Conservation (phyloP, 2,888 invertebrate species). For the Terebella lapidaria region DNA sequence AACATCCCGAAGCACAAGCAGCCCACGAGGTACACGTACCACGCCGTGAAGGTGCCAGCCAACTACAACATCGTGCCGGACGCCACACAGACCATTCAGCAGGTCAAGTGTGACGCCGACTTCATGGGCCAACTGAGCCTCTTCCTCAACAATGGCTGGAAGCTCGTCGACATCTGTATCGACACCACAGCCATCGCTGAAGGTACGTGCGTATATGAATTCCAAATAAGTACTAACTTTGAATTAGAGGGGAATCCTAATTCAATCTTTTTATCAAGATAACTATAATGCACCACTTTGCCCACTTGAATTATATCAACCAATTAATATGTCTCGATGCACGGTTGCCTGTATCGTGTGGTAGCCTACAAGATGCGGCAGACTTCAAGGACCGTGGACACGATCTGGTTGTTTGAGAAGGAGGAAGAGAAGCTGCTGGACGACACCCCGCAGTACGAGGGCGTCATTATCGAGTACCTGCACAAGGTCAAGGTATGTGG, state of each 20-base stretch:
- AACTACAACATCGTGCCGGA: slow-evolving; percentile 25
- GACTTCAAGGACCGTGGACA: slow-evolving; percentile 21
- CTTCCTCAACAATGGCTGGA: slow-evolving; percentile 40
- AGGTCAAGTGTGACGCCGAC: slow-evolving; percentile 30
- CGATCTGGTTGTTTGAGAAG: slow-evolving; percentile 47
- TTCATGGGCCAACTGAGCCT: slow-evolving; percentile 35
- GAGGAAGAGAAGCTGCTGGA: slow-evolving; percentile 32
- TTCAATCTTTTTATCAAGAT: background rate
- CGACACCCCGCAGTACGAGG: slow-evolving; percentile 37
- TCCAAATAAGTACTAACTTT: too few species aligned
- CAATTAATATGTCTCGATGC: too few species aligned
- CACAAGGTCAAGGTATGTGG: slow-evolving; percentile 27
- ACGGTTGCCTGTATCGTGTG: too few species aligned
- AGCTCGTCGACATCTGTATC: slow-evolving; percentile 42
- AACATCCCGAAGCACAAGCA: slow-evolving; percentile 30
- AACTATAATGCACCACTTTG: background rate
- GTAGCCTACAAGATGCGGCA: slow-evolving; percentile 22
- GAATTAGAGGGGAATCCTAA: background rate
- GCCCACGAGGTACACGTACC: slow-evolving; percentile 34
- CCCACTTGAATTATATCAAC: too few species aligned
- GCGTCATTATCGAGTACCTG: slow-evolving; percentile 37
- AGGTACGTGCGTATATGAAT: slow-evolving; percentile 15
- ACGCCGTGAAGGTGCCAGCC: slow-evolving; percentile 30
- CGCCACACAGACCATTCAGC: slow-evolving; percentile 19
- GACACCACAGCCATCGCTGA: slow-evolving; percentile 28